A percentile compares a stretch with the other conserved stretches of the same genome.
Conservation (phyloP, 2,797 vertebrate species). For the Semotilus atromaculatus region DNA sequence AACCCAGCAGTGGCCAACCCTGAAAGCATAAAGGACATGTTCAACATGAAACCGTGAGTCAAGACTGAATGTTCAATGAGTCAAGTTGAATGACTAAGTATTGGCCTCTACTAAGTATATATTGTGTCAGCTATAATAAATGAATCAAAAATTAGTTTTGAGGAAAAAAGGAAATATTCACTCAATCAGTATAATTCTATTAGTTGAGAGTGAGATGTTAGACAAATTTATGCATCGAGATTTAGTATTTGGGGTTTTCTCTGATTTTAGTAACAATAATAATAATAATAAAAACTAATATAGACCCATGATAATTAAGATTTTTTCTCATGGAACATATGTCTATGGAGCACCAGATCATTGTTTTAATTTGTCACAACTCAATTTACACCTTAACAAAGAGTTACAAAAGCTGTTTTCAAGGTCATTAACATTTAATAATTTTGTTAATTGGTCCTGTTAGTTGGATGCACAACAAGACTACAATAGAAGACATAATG, state of each 20-base stretch:
- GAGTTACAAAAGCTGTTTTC: not conserved
- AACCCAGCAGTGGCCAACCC: slow-evolving; percentile 80
- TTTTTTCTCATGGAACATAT: not conserved
- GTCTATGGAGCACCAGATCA: not conserved
- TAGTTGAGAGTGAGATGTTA: not conserved
- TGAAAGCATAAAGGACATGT: slow-evolving; percentile 88
- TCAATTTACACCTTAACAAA: not conserved
- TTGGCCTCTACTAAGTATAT: not conserved
- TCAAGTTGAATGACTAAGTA: no score
- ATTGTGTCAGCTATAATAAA: not conserved
- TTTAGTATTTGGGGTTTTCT: not conserved
- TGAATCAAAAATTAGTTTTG: not conserved
- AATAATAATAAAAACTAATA: not conserved
- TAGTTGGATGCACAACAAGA: not conserved
- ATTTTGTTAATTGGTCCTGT: not conserved
- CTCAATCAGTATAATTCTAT: not conserved
- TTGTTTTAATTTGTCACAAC: not conserved
- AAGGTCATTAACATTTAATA: not conserved
- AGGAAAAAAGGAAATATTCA: not conserved
- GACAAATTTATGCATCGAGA: not conserved
- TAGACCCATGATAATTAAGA: not conserved
- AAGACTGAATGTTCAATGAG: no score
- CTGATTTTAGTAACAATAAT: not conserved
- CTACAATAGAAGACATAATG: not conserved
- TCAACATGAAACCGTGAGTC: slow-evolving; percentile 98